These are phyloP conservation scores for Lethenteron camtschaticum DNA, from an alignment of 2,113 vertebrate species.

Conservation along the genomic window DNA sequence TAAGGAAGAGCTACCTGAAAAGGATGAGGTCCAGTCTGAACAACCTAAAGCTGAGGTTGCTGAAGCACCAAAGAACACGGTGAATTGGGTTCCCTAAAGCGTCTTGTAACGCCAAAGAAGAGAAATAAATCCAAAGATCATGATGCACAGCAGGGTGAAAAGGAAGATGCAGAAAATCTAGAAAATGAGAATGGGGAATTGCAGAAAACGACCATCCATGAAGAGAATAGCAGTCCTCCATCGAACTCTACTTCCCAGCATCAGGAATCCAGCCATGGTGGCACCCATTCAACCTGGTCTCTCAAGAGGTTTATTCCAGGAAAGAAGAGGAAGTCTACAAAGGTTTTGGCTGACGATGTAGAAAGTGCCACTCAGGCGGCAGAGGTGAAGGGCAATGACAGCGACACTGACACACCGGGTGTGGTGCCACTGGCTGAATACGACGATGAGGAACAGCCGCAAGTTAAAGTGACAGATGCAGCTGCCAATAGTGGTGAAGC, in stretches of 20 bases:
- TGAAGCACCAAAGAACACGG: background rate
- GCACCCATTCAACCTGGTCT: background rate
- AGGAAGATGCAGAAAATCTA: background rate
- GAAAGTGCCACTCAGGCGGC: background rate
- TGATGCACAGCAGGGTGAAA: background rate
- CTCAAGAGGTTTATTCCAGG: background rate
- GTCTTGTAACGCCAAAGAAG: background rate
- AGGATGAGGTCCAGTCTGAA: no score
- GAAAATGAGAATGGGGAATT: background rate
- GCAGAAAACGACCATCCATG: background rate
- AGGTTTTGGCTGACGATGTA: background rate
- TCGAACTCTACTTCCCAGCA: background rate
- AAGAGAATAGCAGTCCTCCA: background rate
- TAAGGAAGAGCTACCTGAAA: background rate
- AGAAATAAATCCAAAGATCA: background rate
- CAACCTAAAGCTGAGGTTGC: background rate
- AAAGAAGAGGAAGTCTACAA: background rate
- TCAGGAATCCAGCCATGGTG: background rate
- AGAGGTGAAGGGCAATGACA: constrained; percentile 4
- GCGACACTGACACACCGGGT: background rate
- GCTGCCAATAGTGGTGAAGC: no score
- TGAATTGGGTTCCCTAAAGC: constrained; percentile 1
- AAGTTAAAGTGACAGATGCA: no score
- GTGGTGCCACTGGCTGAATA: constrained; percentile 5
- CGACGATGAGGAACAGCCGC: background rate